Evolutionary conservation across 1,140 invertebrate species (phyloP).

Genomic region (Helicoverpa zea): DNA sequence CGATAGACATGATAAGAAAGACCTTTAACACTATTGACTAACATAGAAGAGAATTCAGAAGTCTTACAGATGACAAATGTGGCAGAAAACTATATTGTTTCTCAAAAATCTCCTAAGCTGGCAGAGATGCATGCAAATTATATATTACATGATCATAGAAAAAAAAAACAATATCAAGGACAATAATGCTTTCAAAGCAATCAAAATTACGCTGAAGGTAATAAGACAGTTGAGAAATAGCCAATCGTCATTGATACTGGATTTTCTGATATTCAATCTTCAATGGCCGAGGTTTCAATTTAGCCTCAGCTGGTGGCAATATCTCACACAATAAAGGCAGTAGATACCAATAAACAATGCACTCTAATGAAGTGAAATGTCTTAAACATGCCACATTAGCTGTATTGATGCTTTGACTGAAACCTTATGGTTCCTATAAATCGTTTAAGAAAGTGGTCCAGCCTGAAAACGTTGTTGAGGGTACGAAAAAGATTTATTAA

Average conservation of each 20-base stretch:
- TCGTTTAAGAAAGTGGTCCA: constrained; percentile 24
- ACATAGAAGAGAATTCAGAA: not conserved
- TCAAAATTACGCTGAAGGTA: too few species aligned
- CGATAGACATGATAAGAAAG: constrained; percentile 25
- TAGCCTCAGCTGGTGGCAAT: constrained; percentile 23
- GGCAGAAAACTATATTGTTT: not conserved
- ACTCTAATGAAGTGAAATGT: constrained; percentile 59
- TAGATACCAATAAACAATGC: constrained; percentile 66
- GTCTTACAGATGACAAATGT: not conserved
- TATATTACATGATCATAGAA: too few species aligned
- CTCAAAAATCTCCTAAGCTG: not conserved
- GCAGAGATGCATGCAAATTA: too few species aligned
- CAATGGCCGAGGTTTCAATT: constrained; percentile 3
- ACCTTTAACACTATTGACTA: constrained; percentile 29
- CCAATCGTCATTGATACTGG: not conserved
- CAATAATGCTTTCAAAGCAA: too few species aligned
- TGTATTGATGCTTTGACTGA: constrained; percentile 25
- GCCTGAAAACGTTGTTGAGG: not conserved
- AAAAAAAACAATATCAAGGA: too few species aligned
- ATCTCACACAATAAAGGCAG: constrained; percentile 48
- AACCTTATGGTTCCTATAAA: constrained; percentile 22
- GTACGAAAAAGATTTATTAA: constrained; percentile 9
- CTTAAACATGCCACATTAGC: constrained; percentile 56
- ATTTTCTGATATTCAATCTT: not conserved
- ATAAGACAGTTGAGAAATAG: not conserved